Evolutionary conservation across 2,113 vertebrate genomes (phyloP).

Genomic region (Megaleporinus macrocephalus): DNA sequence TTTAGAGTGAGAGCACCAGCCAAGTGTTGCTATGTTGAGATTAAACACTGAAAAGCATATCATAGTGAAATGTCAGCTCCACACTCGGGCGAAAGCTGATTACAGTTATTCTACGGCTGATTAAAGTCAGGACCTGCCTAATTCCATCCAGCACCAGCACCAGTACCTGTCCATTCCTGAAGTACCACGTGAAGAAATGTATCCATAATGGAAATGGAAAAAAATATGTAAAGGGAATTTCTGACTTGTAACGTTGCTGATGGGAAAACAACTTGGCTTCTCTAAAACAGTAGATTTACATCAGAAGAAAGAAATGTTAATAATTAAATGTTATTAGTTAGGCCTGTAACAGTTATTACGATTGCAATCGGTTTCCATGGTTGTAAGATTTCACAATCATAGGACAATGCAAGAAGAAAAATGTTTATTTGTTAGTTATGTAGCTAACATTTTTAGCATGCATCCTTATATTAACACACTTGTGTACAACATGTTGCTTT

Average conservation of each 20-base stretch:
- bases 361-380: too few relatives aligned
- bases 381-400: too few relatives aligned
- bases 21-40: neutral
- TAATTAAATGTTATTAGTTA: too few relatives aligned
- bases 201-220: neutral
- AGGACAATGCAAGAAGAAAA: too few relatives aligned
- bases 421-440: too few relatives aligned
- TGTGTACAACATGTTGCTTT: too few relatives aligned
- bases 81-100: neutral
- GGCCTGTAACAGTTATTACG: too few relatives aligned
- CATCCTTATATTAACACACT: too few relatives aligned
- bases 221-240: neutral
- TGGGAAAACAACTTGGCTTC: neutral
- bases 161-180: neutral
- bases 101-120: neutral
- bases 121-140: conserved; percentile 1
- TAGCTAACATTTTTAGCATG: too few relatives aligned
- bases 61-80: neutral
- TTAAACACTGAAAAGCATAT: conserved; percentile 16
- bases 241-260: neutral
- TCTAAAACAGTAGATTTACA: neutral
- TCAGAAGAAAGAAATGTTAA: too few relatives aligned
- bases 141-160: conserved; percentile 2
- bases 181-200: neutral
- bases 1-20: conserved; percentile 12